Conservation (phyloP, 2,888 invertebrate genomes). For the Meghimatium bilineatum region DNA sequence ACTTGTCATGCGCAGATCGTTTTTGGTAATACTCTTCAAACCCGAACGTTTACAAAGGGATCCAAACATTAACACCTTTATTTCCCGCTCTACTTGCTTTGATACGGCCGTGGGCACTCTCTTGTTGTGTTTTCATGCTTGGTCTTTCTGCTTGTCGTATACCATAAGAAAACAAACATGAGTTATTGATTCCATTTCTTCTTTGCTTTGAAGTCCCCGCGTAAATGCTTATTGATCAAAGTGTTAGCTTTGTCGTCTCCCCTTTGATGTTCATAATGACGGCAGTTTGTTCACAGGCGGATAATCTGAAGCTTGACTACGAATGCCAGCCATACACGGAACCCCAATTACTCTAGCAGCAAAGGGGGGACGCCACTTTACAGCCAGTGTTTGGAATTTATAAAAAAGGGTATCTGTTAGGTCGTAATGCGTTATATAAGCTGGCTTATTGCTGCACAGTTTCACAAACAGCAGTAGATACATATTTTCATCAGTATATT, state of each 20-base stretch:
- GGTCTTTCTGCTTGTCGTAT: not conserved
- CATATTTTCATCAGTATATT: no score
- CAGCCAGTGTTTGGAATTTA: not conserved
- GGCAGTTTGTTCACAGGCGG: slow-evolving; percentile 23
- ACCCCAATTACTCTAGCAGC: slow-evolving; percentile 17
- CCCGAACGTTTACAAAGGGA: not conserved
- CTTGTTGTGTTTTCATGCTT: not conserved
- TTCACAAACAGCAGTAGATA: no score
- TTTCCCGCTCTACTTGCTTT: not conserved
- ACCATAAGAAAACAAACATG: slow-evolving; percentile 32
- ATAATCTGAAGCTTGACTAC: not conserved
- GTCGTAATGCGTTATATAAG: not conserved
- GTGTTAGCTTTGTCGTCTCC: slow-evolving; percentile 26
- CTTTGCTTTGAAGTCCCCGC: slow-evolving; percentile 30
- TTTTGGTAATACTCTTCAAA: not conserved
- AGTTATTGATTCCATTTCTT: slow-evolving; percentile 28
- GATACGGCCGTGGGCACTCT: not conserved
- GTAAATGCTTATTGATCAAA: slow-evolving; percentile 32
- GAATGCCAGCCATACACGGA: slow-evolving; percentile 23
- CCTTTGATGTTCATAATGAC: slow-evolving; percentile 38
- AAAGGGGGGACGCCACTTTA: slow-evolving; percentile 6
- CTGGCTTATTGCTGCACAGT: not conserved
- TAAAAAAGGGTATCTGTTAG: not conserved
- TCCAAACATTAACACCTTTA: slow-evolving; percentile 17
- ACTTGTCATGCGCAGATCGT: not conserved